These are phyloP conservation scores for Lepus europaeus DNA, from an alignment of 2,113 vertebrate genomes.

Conservation along the genomic window DNA sequence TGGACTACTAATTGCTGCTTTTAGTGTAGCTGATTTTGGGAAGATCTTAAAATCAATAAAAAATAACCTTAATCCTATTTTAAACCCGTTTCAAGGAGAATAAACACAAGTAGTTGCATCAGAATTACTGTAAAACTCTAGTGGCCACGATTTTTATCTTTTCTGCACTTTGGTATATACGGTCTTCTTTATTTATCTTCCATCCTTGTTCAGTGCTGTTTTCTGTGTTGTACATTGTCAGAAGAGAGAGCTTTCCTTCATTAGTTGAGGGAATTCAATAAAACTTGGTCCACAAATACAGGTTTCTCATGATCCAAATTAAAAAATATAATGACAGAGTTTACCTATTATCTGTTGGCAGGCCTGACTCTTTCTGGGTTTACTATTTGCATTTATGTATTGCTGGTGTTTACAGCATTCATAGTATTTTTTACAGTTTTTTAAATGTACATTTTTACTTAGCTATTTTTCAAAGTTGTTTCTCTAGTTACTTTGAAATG, in stretches of 20 bases:
- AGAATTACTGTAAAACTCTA: background rate
- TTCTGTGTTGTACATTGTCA: background rate
- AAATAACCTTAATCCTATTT: background rate
- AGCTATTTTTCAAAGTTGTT: conserved; percentile 31
- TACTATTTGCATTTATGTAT: background rate
- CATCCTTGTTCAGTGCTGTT: background rate
- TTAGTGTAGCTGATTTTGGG: background rate
- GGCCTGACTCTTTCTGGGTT: background rate
- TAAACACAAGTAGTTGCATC: background rate
- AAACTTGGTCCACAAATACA: background rate
- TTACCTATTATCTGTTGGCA: background rate
- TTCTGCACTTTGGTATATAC: background rate
- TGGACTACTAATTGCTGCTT: background rate
- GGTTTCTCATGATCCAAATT: background rate
- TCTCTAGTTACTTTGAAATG: conserved; percentile 30
- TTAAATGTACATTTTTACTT: conserved; percentile 23
- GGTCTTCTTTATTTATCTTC: background rate
- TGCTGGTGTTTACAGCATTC: background rate
- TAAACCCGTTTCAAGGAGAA: conserved; percentile 4
- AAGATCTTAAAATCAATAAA: background rate
- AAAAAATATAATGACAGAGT: background rate
- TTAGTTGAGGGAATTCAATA: background rate
- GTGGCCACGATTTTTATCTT: conserved; percentile 15
- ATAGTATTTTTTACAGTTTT: conserved; percentile 54
- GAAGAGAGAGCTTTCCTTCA: background rate